Evolutionary conservation across 2,113 vertebrate genomes (phyloP), one percentile per base, ranked within the genome.

Genomic region (Hippocampus barbouri): DNA sequence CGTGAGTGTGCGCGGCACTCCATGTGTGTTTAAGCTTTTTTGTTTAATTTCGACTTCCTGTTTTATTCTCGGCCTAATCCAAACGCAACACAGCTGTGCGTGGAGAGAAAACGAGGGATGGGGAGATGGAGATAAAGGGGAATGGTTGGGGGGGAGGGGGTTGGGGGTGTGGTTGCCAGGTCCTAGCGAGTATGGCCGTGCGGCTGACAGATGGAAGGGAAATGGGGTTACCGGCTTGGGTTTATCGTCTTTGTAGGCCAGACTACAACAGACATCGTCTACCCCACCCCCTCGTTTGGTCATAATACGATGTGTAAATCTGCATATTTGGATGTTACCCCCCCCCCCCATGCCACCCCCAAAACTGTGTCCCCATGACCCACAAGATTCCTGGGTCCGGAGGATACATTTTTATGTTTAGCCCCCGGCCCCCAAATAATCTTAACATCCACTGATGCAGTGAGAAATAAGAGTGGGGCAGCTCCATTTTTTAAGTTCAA

Each of bases 31-130:
- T 78, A 77, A 85, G 87, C 87, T 91, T 91, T 61, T 66, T 90
- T 91, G 91, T 92, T 93, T 93, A 93, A 93, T 93, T 92, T 93
- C 83, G 89, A 92, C 91, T 93, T 92, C 91, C 92, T 93, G 92
- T 91, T 92, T 93, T 93, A 92, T 93, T 92, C 90, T 90, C 91
- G 90, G 90, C 87, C 87, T 91, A 91, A 93, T 91, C 89, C 92
- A 93, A 93, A 93, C 88, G 87, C 89, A 92, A 91, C 90, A 91
- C 92, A 93, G 92, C 92, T 93, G 92, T 92, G 90, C 86, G 81
- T 83, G 80, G 45, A 85, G 84, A 88, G 86, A 82, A 86, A 89
- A 70, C 80, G 74, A 84, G 83, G 76, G 84, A 66, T 85, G 66
- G 18, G 23, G 27, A 45, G 40, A 66, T 85, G 66, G 10, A 14